Evolutionary conservation across 2,113 vertebrate species (phyloP).

Genomic region (Leuciscus idus): DNA sequence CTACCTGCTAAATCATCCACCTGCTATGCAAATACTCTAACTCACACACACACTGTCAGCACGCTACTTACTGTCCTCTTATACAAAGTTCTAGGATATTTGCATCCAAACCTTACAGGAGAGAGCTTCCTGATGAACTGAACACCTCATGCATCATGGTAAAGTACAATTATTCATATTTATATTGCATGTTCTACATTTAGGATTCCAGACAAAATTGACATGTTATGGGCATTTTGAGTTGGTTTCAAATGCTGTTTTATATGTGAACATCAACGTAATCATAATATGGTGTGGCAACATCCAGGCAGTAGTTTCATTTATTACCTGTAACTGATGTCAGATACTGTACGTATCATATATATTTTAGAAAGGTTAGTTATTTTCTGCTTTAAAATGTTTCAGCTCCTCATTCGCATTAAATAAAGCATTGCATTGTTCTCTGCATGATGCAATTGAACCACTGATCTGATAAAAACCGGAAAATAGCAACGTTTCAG

Average conservation of each 20-base stretch:
- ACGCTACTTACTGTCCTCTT: background rate
- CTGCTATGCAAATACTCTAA: constrained; percentile 42
- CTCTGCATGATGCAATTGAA: background rate
- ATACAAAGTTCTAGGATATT: constrained; percentile 50
- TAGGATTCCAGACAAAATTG: background rate
- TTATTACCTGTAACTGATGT: background rate
- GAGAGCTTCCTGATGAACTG: constrained; percentile 63
- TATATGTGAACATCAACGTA: background rate
- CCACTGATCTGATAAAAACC: constrained; percentile 15
- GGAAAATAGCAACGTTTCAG: background rate
- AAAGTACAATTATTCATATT: constrained; percentile 60
- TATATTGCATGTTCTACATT: background rate
- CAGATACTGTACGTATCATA: background rate
- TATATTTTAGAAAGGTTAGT: background rate
- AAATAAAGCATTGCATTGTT: background rate
- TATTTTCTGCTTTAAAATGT: constrained; percentile 1
- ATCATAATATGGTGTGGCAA: background rate
- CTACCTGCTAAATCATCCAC: background rate
- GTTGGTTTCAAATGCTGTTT: constrained; percentile 1
- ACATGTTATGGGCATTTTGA: background rate
- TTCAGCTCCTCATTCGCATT: background rate
- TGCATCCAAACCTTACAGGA: constrained; percentile 58
- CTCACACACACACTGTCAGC: constrained; percentile 10
- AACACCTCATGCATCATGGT: constrained; percentile 69
- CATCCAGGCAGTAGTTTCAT: background rate